Percentiles rank a stretch among this genome's conserved stretches.
Evolutionary conservation across 2,888 invertebrate species (phyloP).

Genomic region (Pseudococcus longispinus): DNA sequence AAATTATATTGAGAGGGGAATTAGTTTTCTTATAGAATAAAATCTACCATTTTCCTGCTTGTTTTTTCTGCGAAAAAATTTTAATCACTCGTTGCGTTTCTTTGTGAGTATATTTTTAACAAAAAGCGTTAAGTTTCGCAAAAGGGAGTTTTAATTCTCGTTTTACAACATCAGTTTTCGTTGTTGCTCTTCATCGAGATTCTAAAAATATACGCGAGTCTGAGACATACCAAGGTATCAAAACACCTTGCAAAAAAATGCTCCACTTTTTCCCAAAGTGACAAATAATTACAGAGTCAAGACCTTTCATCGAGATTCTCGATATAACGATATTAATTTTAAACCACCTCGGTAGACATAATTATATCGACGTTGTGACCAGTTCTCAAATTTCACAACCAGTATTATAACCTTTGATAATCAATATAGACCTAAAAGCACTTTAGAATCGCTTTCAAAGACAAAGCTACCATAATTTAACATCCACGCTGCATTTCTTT

Average conservation of each 20-base stretch:
- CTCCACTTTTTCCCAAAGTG: neutral
- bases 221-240: neutral
- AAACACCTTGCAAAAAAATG: neutral
- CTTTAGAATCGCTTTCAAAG: constrained; percentile 18
- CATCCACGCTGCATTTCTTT: neutral
- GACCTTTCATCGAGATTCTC: neutral
- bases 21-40: neutral
- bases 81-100: neutral
- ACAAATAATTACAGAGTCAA: neutral
- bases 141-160: neutral
- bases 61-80: neutral
- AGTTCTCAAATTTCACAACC: constrained; percentile 2
- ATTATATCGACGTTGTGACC: neutral
- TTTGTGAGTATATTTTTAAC: neutral
- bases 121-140: neutral
- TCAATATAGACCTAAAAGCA: neutral
- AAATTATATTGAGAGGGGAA: neutral
- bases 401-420: neutral
- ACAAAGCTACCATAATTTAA: neutral
- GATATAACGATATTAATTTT: neutral
- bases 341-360: neutral
- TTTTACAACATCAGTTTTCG: neutral
- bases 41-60: neutral
- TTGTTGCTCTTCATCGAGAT: neutral
- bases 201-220: neutral